These are phyloP conservation scores for Carassius carassius DNA, from an alignment of 2,113 vertebrate species.

Conservation along the genomic window DNA sequence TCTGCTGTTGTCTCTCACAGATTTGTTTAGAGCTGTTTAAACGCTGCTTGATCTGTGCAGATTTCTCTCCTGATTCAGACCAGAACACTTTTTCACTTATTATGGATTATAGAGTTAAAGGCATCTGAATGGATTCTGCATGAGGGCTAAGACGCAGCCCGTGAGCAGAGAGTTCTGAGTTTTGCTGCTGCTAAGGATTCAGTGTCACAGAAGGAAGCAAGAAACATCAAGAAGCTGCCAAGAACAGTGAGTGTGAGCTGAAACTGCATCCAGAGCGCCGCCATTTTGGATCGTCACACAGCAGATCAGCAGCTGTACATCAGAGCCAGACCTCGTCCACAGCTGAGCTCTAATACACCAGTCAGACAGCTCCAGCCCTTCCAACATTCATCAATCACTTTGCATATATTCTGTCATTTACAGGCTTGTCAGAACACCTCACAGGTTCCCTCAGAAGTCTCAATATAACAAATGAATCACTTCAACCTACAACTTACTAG, in stretches of 20 bases:
- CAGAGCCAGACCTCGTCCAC: too few relatives aligned
- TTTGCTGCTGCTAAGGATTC: constrained; percentile 54
- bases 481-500: background rate
- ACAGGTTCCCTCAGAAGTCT: background rate
- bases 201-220: constrained; percentile 38
- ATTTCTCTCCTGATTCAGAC: too few relatives aligned
- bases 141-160: too few relatives aligned
- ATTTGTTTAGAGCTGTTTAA: too few relatives aligned
- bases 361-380: too few relatives aligned
- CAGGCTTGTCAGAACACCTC: background rate
- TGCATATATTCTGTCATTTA: background rate
- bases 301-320: background rate
- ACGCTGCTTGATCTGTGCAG: too few relatives aligned
- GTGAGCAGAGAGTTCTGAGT: background rate
- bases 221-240: background rate
- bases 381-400: background rate
- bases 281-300: constrained; percentile 17
- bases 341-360: too few relatives aligned
- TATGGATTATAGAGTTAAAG: too few relatives aligned
- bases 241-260: constrained; percentile 16
- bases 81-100: too few relatives aligned
- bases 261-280: constrained; percentile 5
- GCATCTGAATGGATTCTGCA: too few relatives aligned
- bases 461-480: background rate
- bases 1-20: too few relatives aligned